phyloP scores from a whole-genome alignment of 2,113 vertebrate genomes.

The Ploceus nigricollis region DNA sequence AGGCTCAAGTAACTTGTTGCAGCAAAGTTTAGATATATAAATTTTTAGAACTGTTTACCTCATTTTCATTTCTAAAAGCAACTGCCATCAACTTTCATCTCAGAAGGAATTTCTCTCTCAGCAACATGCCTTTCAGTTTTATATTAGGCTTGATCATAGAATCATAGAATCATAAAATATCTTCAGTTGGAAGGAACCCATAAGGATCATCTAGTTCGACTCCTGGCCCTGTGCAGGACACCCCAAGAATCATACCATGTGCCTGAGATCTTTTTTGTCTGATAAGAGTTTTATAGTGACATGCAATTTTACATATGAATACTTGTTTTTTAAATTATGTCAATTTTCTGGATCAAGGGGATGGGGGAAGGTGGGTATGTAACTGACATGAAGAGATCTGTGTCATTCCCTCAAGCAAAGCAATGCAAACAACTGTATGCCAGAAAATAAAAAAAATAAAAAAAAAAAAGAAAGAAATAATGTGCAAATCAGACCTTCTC shows the following conservation, averaged over 20 bases:
- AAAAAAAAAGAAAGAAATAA: background rate
- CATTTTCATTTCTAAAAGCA: conserved; percentile 29
- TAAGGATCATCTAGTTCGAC: background rate
- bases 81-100: background rate
- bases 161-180: background rate
- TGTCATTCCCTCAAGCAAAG: background rate
- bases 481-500: background rate
- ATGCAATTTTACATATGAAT: background rate
- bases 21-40: background rate
- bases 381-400: background rate
- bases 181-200: background rate
- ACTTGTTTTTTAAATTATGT: background rate
- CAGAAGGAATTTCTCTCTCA: background rate
- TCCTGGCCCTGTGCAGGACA: background rate
- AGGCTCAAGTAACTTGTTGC: background rate
- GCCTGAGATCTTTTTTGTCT: background rate
- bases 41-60: background rate
- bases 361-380: background rate
- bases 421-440: background rate
- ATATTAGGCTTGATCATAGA: background rate
- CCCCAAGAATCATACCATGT: background rate
- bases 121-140: background rate
- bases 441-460: background rate
- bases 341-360: background rate
- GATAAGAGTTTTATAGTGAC: background rate